A percentile compares a stretch with the other conserved stretches of the same genome.
Evolutionary conservation across 2,797 vertebrate genomes (phyloP).

Genomic region (Microctenopoma lineatum): DNA sequence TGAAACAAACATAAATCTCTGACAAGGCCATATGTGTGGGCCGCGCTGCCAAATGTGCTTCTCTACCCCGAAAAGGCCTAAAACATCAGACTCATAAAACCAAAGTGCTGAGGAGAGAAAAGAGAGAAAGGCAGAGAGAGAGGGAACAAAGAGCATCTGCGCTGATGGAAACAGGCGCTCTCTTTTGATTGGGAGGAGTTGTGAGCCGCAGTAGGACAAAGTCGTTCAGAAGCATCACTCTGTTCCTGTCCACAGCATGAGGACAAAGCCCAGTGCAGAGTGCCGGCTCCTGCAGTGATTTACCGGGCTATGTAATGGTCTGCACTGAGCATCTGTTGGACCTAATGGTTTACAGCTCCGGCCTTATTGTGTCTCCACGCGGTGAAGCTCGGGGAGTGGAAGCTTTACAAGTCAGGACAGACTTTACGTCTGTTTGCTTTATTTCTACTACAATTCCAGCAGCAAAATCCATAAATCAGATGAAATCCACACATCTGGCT

Average conservation of each 20-base stretch:
- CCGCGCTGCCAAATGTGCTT: conserved; percentile 15
- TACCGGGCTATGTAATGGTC: conserved; percentile 73
- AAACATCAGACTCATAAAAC: conserved; percentile 53
- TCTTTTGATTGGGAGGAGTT: conserved; percentile 36
- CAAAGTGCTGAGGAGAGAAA: conserved; percentile 13
- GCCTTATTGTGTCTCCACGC: conserved; percentile 62
- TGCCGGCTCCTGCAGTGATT: conserved; percentile 48
- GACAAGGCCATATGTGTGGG: conserved; percentile 56
- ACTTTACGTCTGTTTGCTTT: conserved; percentile 42
- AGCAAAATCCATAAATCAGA: conserved; percentile 34
- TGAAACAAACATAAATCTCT: conserved; percentile 38
- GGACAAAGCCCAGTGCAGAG: conserved; percentile 66
- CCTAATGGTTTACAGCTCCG: conserved; percentile 69
- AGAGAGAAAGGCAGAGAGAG: conserved; percentile 41
- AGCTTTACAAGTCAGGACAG: conserved; percentile 37
- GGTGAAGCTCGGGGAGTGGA: conserved; percentile 45
- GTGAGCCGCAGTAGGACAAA: conserved; percentile 47
- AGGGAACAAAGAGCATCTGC: conserved; percentile 74
- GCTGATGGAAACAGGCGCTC: conserved; percentile 50
- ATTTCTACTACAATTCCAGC: conserved; percentile 36
- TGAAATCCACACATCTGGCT: not conserved
- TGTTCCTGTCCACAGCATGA: conserved; percentile 33
- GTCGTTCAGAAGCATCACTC: conserved; percentile 61
- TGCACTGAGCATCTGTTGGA: conserved; percentile 74
- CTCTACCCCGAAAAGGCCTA: conserved; percentile 6